Evolutionary conservation across 2,113 vertebrate genomes (phyloP).

Genomic region (Sus scrofa): DNA sequence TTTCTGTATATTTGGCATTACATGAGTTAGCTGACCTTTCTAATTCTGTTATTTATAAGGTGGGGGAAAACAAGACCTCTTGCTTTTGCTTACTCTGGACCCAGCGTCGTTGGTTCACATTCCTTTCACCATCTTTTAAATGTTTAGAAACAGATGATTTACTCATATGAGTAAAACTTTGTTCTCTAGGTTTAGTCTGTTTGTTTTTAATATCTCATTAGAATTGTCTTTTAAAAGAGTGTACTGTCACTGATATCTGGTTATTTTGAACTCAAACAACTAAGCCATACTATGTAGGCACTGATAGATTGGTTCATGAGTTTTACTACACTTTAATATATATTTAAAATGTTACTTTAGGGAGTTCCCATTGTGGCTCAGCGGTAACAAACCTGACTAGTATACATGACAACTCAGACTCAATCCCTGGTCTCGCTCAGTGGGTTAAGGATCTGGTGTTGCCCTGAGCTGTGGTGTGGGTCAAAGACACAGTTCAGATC

Average conservation of each 20-base stretch:
- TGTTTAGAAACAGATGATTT: background rate
- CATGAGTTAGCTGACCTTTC: background rate
- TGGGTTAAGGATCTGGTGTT: too few relatives aligned
- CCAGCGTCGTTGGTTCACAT: background rate
- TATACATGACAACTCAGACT: too few relatives aligned
- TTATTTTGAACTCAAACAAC: background rate
- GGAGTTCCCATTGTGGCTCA: too few relatives aligned
- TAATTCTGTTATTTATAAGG: background rate
- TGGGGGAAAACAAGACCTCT: background rate
- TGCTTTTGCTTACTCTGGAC: background rate
- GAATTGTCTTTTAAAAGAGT: background rate
- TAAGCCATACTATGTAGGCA: background rate
- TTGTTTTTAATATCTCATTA: background rate
- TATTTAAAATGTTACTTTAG: background rate
- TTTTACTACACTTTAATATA: background rate
- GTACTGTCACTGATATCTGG: background rate
- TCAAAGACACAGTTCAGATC: too few relatives aligned
- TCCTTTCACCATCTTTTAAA: background rate
- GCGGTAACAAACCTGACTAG: too few relatives aligned
- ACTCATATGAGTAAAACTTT: background rate
- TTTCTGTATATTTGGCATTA: background rate
- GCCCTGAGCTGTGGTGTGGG: too few relatives aligned
- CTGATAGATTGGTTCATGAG: background rate
- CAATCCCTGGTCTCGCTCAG: too few relatives aligned
- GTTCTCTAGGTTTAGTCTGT: background rate